phyloP scores from a whole-genome alignment of 2,797 vertebrate species.

The Emydoidea blandingii region DNA sequence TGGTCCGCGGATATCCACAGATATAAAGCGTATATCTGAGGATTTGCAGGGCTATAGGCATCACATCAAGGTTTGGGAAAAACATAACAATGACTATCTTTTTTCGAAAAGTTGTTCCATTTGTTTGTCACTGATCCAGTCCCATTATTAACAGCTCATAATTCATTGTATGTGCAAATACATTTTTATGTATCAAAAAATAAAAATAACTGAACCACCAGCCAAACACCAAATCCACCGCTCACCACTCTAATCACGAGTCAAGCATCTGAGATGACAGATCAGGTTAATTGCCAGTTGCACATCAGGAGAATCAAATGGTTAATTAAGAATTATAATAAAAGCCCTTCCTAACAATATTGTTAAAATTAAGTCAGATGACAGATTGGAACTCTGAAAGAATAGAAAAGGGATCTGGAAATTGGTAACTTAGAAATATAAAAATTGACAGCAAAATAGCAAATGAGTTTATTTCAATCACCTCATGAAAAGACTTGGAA shows the following conservation, averaged over 20 bases:
- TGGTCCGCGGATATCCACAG: too few species aligned
- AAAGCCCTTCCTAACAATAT: not conserved
- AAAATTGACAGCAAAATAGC: not conserved
- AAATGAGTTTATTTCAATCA: not conserved
- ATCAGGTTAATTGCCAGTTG: constrained; percentile 14
- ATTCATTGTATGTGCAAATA: not conserved
- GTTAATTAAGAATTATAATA: not conserved
- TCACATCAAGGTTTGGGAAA: not conserved
- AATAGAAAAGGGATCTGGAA: not conserved
- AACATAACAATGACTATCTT: not conserved
- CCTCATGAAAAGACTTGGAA: not conserved
- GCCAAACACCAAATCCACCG: constrained; percentile 27
- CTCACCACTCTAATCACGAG: constrained; percentile 8
- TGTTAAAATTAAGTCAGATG: not conserved
- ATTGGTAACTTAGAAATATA: not conserved
- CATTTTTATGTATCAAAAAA: not conserved
- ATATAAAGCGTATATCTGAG: too few species aligned
- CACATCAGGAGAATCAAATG: constrained; percentile 6
- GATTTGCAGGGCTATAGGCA: too few species aligned
- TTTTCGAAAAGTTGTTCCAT: not conserved
- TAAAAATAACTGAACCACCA: constrained; percentile 15
- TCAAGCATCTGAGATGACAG: constrained; percentile 14
- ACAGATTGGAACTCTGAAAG: not conserved
- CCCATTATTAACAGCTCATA: not conserved
- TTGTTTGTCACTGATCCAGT: not conserved